These are phyloP conservation scores for Acleris literana DNA, from an alignment of 2,888 invertebrate genomes.

Conservation along the genomic window DNA sequence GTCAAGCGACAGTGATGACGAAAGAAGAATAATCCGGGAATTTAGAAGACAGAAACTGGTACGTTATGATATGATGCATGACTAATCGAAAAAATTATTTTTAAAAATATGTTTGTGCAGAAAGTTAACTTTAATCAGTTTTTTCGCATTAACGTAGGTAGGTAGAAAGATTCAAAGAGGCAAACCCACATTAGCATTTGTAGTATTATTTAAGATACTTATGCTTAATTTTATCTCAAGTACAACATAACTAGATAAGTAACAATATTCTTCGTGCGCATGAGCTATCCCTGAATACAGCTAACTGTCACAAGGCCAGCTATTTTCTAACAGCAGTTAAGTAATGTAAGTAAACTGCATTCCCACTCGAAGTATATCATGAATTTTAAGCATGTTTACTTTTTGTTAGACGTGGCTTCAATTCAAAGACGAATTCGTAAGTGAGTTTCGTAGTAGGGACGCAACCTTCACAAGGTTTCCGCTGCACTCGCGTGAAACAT, in stretches of 20 bases:
- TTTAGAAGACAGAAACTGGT: slow-evolving; percentile 45
- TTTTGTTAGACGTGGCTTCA: slow-evolving; percentile 11
- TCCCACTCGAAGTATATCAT: slow-evolving; percentile 26
- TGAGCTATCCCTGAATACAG: neutral
- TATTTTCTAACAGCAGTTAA: slow-evolving; percentile 10
- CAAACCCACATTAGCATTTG: too few species aligned
- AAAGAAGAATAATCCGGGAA: slow-evolving; percentile 42
- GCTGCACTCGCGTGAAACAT: slow-evolving; percentile 24
- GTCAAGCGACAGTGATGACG: slow-evolving; percentile 47
- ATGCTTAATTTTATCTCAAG: too few species aligned
- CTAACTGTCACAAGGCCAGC: slow-evolving; percentile 9
- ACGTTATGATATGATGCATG: slow-evolving; percentile 14
- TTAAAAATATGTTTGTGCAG: too few species aligned
- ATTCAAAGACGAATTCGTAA: slow-evolving; percentile 11
- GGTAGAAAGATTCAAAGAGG: too few species aligned
- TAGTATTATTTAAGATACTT: too few species aligned
- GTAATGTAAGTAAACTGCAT: slow-evolving; percentile 18
- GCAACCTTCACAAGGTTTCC: slow-evolving; percentile 8
- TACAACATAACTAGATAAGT: too few species aligned
- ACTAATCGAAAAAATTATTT: too few species aligned
- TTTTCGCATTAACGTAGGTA: too few species aligned
- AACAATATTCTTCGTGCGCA: neutral
- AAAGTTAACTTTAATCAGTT: too few species aligned
- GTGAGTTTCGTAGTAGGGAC: neutral
- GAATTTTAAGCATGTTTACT: slow-evolving; percentile 28